Evolutionary conservation across 2,797 vertebrate species (phyloP).

Genomic region (Notolepis coatsorum): DNA sequence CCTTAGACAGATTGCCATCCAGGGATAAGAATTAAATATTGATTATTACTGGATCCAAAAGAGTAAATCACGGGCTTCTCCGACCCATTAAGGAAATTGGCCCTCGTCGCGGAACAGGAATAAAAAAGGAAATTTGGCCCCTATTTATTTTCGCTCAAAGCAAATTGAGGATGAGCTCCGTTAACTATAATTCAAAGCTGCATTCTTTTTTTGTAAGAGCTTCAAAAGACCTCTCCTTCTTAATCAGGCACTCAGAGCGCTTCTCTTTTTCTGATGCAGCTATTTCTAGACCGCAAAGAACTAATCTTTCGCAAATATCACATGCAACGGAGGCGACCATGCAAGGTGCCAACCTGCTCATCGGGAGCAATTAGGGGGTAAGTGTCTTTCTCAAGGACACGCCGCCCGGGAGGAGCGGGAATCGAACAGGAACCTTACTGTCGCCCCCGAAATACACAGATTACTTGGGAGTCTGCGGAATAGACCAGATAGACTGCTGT

Average conservation of each 20-base stretch:
- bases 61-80: conserved; percentile 39
- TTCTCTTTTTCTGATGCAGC: neutral
- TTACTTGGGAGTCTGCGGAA: too few species aligned
- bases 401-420: too few species aligned
- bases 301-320: conserved; percentile 6
- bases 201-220: conserved; percentile 47
- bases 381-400: too few species aligned
- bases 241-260: conserved; percentile 36
- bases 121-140: conserved; percentile 36
- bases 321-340: too few species aligned
- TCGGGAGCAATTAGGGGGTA: too few species aligned
- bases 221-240: conserved; percentile 43
- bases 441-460: too few species aligned
- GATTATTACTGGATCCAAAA: conserved; percentile 44
- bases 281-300: neutral
- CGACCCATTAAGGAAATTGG: conserved; percentile 51
- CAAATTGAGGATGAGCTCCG: conserved; percentile 38
- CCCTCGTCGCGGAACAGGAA: conserved; percentile 35
- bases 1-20: conserved; percentile 5
- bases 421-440: too few species aligned
- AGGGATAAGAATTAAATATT: conserved; percentile 48
- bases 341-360: too few species aligned
- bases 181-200: conserved; percentile 48
- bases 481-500: too few species aligned
- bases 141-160: conserved; percentile 45